Percentiles rank a stretch among this genome's conserved stretches.
Conservation (phyloP, 1,140 invertebrate genomes). For the Venturia canescens region DNA sequence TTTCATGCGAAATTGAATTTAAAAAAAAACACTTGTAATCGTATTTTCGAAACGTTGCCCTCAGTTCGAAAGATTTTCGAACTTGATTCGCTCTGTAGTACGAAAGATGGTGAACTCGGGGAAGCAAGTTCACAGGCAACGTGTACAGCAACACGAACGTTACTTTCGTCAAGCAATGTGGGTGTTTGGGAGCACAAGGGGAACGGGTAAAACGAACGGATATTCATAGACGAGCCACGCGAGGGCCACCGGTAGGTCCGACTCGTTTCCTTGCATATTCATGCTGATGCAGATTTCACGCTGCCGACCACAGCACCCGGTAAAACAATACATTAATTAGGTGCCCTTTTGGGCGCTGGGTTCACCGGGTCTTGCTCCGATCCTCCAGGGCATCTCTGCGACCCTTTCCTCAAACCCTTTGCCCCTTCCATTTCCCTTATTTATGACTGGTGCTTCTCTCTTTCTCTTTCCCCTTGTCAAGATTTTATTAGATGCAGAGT, state of each 20-base stretch:
- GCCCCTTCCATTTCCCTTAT: conserved; percentile 25
- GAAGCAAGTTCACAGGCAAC: conserved; percentile 23
- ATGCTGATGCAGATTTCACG: conserved; percentile 63
- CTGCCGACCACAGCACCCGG: conserved; percentile 50
- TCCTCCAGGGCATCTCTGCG: conserved; percentile 23
- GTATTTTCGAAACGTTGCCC: background rate
- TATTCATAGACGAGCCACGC: conserved; percentile 47
- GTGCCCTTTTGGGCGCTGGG: conserved; percentile 48
- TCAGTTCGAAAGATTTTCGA: background rate
- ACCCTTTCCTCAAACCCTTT: conserved; percentile 34
- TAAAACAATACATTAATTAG: conserved; percentile 68
- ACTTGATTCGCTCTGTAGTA: conserved; percentile 5
- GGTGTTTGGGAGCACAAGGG: background rate
- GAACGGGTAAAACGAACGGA: conserved; percentile 28
- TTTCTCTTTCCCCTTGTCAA: background rate
- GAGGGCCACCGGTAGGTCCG: conserved; percentile 18
- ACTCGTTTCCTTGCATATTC: conserved; percentile 58
- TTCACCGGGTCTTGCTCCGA: conserved; percentile 30
- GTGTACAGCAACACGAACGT: conserved; percentile 25
- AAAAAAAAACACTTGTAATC: background rate
- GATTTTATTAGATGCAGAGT: background rate
- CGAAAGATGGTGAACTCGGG: conserved; percentile 2
- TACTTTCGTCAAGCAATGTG: conserved; percentile 21
- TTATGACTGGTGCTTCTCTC: conserved; percentile 10
- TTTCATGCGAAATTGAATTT: no score